Conservation (phyloP, 2,113 vertebrate genomes). For the Ctenodactylus gundi region DNA sequence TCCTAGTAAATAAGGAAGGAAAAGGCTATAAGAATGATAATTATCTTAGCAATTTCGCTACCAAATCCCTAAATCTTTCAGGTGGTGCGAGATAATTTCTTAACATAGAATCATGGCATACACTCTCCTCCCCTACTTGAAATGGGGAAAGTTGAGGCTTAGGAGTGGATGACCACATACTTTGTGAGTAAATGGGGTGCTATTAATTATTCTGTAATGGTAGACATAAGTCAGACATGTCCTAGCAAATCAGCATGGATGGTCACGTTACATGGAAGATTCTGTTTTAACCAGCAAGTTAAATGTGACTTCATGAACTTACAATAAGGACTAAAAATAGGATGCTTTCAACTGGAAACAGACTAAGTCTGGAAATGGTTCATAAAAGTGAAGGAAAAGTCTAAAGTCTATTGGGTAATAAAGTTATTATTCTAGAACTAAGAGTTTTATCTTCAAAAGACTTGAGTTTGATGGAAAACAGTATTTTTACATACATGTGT, state of each 20-base stretch:
- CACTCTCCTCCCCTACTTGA: background rate
- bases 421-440: background rate
- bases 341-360: slow-evolving; percentile 27
- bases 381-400: slow-evolving; percentile 1
- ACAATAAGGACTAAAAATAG: background rate
- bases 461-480: slow-evolving; percentile 34
- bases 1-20: background rate
- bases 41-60: background rate
- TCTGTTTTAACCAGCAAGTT: background rate
- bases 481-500: background rate
- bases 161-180: background rate
- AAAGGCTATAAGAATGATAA: background rate
- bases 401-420: background rate
- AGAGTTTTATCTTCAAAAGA: background rate
- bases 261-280: background rate
- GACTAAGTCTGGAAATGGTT: background rate
- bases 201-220: background rate
- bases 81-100: background rate
- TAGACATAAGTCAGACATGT: background rate
- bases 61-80: background rate
- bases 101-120: background rate
- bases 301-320: background rate
- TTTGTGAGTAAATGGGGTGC: background rate
- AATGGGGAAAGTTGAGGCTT: slow-evolving; percentile 4
- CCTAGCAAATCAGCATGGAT: background rate